phyloP scores from a whole-genome alignment of 1,140 invertebrate species.

The Plutomurus gul region DNA sequence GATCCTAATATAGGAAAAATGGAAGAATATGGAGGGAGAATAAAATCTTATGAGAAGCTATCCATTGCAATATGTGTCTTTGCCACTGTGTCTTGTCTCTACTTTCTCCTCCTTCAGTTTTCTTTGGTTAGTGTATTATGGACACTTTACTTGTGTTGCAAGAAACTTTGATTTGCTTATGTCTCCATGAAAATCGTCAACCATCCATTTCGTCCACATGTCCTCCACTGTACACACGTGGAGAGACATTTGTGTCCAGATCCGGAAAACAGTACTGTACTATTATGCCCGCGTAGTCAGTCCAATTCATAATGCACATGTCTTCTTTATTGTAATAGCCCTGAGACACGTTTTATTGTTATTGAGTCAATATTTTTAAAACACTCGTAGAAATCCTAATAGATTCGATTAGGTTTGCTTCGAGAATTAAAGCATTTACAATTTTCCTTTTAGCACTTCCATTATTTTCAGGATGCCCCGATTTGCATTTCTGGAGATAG shows the following conservation, averaged over 20 bases:
- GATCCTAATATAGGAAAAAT: conserved; percentile 14
- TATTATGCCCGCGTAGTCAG: neutral
- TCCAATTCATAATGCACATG: neutral
- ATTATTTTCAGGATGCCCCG: neutral
- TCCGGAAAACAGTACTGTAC: neutral
- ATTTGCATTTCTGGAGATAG: neutral
- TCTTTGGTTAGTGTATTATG: neutral
- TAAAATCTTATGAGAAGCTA: conserved; percentile 34
- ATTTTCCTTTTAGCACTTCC: neutral
- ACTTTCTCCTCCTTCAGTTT: neutral
- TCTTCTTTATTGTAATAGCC: conserved; percentile 18
- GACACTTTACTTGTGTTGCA: conserved; percentile 1
- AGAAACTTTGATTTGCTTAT: conserved; percentile 27
- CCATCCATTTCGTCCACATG: neutral
- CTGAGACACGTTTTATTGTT: conserved; percentile 27
- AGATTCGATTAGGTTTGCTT: conserved; percentile 23
- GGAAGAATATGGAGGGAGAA: conserved; percentile 28
- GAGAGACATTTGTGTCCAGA: neutral
- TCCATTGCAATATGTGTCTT: conserved; percentile 16
- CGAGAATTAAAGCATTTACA: conserved; percentile 4
- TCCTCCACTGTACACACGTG: neutral
- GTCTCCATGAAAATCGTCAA: conserved; percentile 23
- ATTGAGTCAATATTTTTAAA: conserved; percentile 26
- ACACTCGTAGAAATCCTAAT: conserved; percentile 29
- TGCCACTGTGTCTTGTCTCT: neutral